Conservation (phyloP, 2,888 invertebrate genomes). For the Epistrophella euchroma region DNA sequence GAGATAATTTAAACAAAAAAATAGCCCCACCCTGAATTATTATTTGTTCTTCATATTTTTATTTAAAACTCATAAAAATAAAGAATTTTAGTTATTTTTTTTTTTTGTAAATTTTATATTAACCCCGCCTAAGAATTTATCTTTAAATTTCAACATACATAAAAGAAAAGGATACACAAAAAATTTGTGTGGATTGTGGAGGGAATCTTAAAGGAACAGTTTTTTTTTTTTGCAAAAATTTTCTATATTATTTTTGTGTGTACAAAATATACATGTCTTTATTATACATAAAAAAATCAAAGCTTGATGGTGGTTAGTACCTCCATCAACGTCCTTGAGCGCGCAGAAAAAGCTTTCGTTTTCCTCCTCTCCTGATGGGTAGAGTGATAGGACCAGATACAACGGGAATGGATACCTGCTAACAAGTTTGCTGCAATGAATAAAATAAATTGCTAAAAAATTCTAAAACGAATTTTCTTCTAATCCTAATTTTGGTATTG, state of each 20-base stretch:
- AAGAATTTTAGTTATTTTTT: not conserved
- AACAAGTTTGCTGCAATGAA: conserved; percentile 38
- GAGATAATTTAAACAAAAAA: conserved; percentile 35
- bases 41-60: not conserved
- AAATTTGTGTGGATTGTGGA: conserved; percentile 67
- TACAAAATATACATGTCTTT: conserved; percentile 61
- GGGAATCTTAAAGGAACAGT: conserved; percentile 46
- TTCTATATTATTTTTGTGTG: conserved; percentile 43
- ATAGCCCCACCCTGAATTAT: conserved; percentile 61
- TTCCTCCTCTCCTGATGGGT: conserved; percentile 47
- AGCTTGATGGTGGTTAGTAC: conserved; percentile 69
- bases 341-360: conserved; percentile 73
- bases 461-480: conserved; percentile 57
- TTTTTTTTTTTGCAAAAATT: conserved; percentile 37
- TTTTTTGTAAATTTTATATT: conserved; percentile 1
- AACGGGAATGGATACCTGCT: conserved; percentile 60
- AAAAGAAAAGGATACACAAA: conserved; percentile 62
- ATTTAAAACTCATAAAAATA: not conserved
- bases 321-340: conserved; percentile 73
- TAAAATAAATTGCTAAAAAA: conserved; percentile 54
- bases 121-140: conserved; percentile 67
- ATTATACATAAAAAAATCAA: conserved; percentile 75
- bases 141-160: conserved; percentile 50
- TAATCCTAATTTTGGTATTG: conserved; percentile 32
- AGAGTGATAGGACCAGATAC: conserved; percentile 56